phyloP scores from a whole-genome alignment of 2,888 invertebrate species.

The Anarsia innoxiella region DNA sequence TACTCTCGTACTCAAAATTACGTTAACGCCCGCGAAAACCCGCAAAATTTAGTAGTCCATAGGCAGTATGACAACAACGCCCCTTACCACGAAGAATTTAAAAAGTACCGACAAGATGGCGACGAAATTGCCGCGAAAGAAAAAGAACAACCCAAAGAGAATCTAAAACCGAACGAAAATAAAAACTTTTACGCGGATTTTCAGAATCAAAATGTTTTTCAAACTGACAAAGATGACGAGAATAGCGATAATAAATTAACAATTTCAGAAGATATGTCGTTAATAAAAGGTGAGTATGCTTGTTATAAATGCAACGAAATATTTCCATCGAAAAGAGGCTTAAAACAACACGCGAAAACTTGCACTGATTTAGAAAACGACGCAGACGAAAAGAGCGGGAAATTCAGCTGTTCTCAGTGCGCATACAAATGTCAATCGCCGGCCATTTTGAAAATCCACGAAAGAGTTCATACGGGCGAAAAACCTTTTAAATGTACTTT shows the following conservation, averaged over 20 bases:
- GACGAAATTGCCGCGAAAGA: conserved; percentile 22
- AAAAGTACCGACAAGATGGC: conserved; percentile 40
- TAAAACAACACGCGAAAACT: conserved; percentile 55
- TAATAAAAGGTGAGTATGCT: conserved; percentile 56
- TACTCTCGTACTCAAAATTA: conserved; percentile 49
- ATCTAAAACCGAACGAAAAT: conserved; percentile 51
- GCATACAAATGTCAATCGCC: conserved; percentile 67
- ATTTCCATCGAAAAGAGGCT: conserved; percentile 50
- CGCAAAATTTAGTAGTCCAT: conserved; percentile 59
- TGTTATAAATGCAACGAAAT: conserved; percentile 59
- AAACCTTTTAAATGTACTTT: conserved; percentile 66
- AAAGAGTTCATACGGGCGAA: conserved; percentile 64
- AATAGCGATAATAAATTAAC: conserved; percentile 32
- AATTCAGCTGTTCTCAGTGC: conserved; percentile 59
- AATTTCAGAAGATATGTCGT: conserved; percentile 35
- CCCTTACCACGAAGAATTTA: conserved; percentile 45
- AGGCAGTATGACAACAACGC: conserved; percentile 51
- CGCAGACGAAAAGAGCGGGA: conserved; percentile 44
- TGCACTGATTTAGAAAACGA: conserved; percentile 35
- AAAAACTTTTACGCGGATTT: conserved; percentile 42
- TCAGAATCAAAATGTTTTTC: conserved; percentile 14
- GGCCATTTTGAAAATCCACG: conserved; percentile 68
- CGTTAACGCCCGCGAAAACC: conserved; percentile 44
- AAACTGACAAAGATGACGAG: conserved; percentile 25
- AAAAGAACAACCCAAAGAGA: conserved; percentile 53